Conservation (phyloP, 2,797 vertebrate genomes). For the Hippocampus kuda region DNA sequence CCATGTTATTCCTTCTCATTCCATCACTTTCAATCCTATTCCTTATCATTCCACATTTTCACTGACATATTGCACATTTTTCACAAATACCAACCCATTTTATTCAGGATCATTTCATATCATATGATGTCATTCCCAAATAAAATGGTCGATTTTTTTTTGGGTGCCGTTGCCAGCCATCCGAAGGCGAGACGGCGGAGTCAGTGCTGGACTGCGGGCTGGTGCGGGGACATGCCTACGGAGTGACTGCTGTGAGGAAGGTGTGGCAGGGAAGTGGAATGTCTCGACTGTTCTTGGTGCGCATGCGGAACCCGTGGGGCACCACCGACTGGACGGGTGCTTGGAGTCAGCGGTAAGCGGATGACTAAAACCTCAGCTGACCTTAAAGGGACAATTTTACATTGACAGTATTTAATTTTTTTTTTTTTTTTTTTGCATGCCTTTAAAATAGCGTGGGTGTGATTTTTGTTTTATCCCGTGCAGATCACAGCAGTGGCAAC, state of each 20-base stretch:
- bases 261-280: conserved; percentile 42
- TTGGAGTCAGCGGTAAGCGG: conserved; percentile 72
- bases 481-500: conserved; percentile 73
- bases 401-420: neutral
- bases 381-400: neutral
- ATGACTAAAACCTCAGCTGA: neutral
- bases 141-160: too few species aligned
- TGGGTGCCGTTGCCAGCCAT: conserved; percentile 50
- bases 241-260: conserved; percentile 68
- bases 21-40: too few species aligned
- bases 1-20: too few species aligned
- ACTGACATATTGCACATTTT: too few species aligned
- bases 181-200: conserved; percentile 67
- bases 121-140: too few species aligned
- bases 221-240: conserved; percentile 74
- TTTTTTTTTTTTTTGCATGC: neutral
- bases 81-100: too few species aligned
- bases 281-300: conserved; percentile 63
- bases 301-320: conserved; percentile 77
- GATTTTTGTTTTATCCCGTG: neutral
- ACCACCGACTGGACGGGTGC: conserved; percentile 73
- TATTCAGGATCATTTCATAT: too few species aligned
- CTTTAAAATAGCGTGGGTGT: neutral
- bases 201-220: conserved; percentile 70
- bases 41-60: too few species aligned